These are phyloP conservation scores for Pilophorus perplexus DNA, from an alignment of 2,888 invertebrate genomes.

Conservation along the genomic window DNA sequence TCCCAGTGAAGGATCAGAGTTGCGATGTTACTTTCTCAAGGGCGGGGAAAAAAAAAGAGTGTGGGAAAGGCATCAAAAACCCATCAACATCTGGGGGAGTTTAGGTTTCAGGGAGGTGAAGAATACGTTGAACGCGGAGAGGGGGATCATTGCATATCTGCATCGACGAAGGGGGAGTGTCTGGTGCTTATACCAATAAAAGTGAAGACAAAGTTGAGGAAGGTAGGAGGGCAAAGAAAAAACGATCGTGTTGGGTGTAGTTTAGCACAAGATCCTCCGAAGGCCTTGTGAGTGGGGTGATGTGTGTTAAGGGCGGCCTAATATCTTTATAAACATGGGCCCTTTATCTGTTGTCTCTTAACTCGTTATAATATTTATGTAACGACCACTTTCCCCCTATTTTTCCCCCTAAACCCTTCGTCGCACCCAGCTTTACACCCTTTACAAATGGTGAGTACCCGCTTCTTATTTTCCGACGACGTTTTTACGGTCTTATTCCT, in stretches of 20 bases:
- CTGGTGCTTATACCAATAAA: too few relatives aligned
- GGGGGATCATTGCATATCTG: constrained; percentile 30
- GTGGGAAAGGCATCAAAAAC: constrained; percentile 23
- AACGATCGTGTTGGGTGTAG: background rate
- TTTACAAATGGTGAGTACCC: constrained; percentile 22
- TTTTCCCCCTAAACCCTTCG: constrained; percentile 11
- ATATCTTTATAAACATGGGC: constrained; percentile 35
- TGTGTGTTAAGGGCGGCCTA: constrained; percentile 22
- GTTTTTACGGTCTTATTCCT: too few relatives aligned
- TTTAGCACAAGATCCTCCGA: too few relatives aligned
- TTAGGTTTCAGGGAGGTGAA: background rate
- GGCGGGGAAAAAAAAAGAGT: background rate
- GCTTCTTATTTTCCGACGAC: too few relatives aligned
- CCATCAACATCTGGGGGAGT: constrained; percentile 20
- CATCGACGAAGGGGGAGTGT: background rate
- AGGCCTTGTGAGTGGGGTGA: constrained; percentile 11
- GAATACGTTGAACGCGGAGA: too few relatives aligned
- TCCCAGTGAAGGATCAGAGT: background rate
- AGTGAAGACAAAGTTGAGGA: too few relatives aligned
- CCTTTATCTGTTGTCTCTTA: constrained; percentile 27
- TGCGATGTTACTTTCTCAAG: background rate
- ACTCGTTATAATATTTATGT: constrained; percentile 35
- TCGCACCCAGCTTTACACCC: too few relatives aligned
- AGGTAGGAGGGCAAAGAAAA: too few relatives aligned
- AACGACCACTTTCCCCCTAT: constrained; percentile 24